A percentile compares a stretch with the other conserved stretches of the same genome.
Conservation (phyloP, 1,140 invertebrate genomes). For the Drosophila pandora region DNA sequence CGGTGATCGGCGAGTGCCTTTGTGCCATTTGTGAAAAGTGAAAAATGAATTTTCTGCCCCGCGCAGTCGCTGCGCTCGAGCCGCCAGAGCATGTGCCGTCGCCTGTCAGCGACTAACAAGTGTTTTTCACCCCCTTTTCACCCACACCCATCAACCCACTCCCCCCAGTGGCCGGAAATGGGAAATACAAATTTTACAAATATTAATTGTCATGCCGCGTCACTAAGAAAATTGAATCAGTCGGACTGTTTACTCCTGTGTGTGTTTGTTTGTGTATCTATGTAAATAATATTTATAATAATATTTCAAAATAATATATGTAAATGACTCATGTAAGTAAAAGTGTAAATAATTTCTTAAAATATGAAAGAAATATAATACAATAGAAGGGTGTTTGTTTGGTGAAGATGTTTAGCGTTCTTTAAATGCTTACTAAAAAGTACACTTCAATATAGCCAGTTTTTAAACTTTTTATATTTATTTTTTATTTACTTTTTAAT, state of each 20-base stretch:
- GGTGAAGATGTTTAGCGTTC: too few species aligned
- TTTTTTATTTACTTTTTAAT: neutral
- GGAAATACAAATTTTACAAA: constrained; percentile 27
- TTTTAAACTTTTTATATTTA: neutral
- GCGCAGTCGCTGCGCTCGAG: constrained; percentile 57
- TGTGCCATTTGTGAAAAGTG: constrained; percentile 27
- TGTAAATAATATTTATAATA: constrained; percentile 50
- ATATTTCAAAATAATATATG: constrained; percentile 9
- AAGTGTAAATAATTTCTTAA: neutral
- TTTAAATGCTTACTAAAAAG: too few species aligned
- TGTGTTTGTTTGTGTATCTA: constrained; percentile 23
- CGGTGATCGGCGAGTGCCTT: constrained; percentile 55
- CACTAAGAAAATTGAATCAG: constrained; percentile 17
- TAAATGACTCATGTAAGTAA: constrained; percentile 9
- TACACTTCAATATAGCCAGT: too few species aligned
- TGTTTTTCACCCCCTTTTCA: constrained; percentile 30
- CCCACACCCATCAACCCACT: neutral
- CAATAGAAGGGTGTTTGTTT: neutral
- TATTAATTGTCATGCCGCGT: constrained; percentile 24
- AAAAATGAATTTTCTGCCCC: constrained; percentile 45
- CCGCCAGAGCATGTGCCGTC: constrained; percentile 22
- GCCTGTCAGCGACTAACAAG: constrained; percentile 58
- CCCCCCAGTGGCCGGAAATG: constrained; percentile 29
- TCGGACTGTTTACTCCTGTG: constrained; percentile 5
- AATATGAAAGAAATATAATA: neutral